Evolutionary conservation across 1,140 invertebrate genomes (phyloP).

Genomic region (Aethina tumida): DNA sequence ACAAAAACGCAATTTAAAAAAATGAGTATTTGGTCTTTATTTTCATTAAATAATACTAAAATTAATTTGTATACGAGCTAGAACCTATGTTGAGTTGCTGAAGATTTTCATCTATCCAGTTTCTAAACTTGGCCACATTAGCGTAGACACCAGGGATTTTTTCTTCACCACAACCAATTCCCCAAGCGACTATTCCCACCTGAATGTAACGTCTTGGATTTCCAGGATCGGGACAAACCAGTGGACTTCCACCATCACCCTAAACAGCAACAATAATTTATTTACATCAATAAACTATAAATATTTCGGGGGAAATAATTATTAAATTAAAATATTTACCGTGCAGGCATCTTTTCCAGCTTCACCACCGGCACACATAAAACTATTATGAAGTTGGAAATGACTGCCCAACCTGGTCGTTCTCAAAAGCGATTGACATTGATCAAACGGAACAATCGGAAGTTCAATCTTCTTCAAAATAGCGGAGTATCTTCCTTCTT

Average conservation of each 20-base stretch:
- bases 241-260: constrained; percentile 49
- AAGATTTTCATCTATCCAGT: constrained; percentile 55
- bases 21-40: no score
- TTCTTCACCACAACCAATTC: constrained; percentile 45
- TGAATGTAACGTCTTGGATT: constrained; percentile 42
- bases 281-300: constrained; percentile 3
- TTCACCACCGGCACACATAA: constrained; percentile 46
- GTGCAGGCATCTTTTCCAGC: constrained; percentile 56
- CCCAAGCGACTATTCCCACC: constrained; percentile 55
- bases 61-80: constrained; percentile 14
- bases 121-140: constrained; percentile 46
- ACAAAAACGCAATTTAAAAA: no score
- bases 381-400: constrained; percentile 41
- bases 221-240: constrained; percentile 39
- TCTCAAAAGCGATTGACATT: constrained; percentile 36
- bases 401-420: constrained; percentile 36
- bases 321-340: constrained; percentile 42
- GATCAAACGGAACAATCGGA: constrained; percentile 29
- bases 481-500: constrained; percentile 36
- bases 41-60: constrained; percentile 1
- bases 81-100: constrained; percentile 34
- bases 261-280: constrained; percentile 27
- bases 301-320: constrained; percentile 9
- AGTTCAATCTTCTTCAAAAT: constrained; percentile 42
- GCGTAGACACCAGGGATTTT: constrained; percentile 62